Evolutionary conservation across 2,888 invertebrate genomes (phyloP).

Genomic region (Blomia tropicalis): DNA sequence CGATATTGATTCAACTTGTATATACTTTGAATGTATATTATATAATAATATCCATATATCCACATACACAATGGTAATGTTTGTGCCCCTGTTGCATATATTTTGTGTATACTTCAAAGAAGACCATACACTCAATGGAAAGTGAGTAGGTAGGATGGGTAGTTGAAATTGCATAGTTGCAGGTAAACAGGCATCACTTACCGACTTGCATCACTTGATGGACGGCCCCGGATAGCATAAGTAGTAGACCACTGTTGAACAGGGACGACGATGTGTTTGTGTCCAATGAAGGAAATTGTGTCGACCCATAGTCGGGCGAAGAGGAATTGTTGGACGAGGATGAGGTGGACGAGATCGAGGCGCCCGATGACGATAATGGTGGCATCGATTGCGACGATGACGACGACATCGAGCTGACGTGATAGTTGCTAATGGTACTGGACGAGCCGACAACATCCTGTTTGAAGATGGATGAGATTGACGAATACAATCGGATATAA

Average conservation of each 20-base stretch:
- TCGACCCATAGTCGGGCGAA: not conserved
- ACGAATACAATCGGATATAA: conserved; percentile 77
- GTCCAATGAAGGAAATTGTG: not conserved
- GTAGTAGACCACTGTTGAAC: conserved; percentile 67
- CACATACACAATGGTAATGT: no score
- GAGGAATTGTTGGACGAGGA: not conserved
- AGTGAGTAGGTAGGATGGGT: no score
- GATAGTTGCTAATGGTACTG: not conserved
- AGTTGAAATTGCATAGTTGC: no score
- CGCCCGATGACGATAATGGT: not conserved
- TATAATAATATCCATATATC: no score
- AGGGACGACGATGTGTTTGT: conserved; percentile 42
- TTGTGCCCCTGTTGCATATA: no score
- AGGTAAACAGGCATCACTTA: conserved; percentile 34
- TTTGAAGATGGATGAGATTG: conserved; percentile 44
- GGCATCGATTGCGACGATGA: not conserved
- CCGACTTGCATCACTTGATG: conserved; percentile 74
- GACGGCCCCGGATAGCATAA: conserved; percentile 63
- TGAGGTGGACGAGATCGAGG: not conserved
- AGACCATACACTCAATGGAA: no score
- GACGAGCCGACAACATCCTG: not conserved
- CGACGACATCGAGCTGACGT: not conserved
- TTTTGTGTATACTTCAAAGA: no score
- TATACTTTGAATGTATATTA: no score
- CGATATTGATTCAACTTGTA: no score